phyloP scores from a whole-genome alignment of 2,797 vertebrate species.

The Alosa sapidissima region DNA sequence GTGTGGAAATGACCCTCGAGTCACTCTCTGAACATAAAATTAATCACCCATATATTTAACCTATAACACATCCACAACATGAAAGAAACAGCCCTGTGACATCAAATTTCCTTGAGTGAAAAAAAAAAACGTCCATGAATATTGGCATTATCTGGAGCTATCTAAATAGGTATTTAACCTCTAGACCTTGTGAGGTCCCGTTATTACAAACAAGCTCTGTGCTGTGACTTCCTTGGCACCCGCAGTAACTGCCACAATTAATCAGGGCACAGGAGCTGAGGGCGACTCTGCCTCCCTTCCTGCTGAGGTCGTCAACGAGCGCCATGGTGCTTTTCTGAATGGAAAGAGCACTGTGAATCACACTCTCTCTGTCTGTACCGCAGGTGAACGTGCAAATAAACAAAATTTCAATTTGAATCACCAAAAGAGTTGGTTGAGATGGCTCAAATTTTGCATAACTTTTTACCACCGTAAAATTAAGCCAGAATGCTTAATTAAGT shows the following conservation, averaged over 20 bases:
- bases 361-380: background rate
- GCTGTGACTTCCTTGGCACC: conserved; percentile 58
- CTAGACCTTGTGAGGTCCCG: conserved; percentile 52
- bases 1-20: background rate
- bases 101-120: background rate
- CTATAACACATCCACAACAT: conserved; percentile 23
- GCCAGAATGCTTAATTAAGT: background rate
- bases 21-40: conserved; percentile 2
- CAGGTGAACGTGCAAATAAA: background rate
- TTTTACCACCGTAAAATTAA: background rate
- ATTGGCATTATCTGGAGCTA: conserved; percentile 50
- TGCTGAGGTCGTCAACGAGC: conserved; percentile 49
- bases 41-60: conserved; percentile 34
- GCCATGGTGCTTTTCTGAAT: background rate
- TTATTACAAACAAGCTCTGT: conserved; percentile 61
- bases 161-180: conserved; percentile 66
- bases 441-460: background rate
- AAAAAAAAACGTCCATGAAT: background rate
- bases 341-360: background rate
- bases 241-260: conserved; percentile 59
- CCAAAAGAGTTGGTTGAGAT: background rate
- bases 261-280: conserved; percentile 59
- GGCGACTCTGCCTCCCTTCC: conserved; percentile 43
- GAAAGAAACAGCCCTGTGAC: background rate
- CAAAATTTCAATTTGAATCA: conserved; percentile 6